phyloP scores from a whole-genome alignment of 2,888 invertebrate genomes.

The Philhelius pedissequus region DNA sequence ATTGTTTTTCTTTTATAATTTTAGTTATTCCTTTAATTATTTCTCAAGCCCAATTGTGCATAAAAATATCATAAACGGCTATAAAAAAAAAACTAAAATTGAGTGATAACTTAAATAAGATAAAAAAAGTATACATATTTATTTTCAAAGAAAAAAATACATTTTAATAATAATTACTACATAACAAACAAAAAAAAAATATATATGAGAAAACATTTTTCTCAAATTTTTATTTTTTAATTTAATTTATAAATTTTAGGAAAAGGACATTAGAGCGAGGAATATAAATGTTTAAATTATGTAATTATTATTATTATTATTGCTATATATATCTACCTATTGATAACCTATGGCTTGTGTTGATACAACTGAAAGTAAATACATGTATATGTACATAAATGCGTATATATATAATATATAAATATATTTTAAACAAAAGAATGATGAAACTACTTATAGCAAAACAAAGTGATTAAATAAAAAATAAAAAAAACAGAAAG shows the following conservation, averaged over 20 bases:
- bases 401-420: constrained; percentile 31
- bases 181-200: neutral
- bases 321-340: constrained; percentile 44
- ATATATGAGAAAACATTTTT: neutral
- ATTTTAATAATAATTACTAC: constrained; percentile 13
- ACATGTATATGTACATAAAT: constrained; percentile 31
- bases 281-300: constrained; percentile 52
- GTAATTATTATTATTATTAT: constrained; percentile 53
- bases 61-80: neutral
- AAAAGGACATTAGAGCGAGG: neutral
- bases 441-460: constrained; percentile 50
- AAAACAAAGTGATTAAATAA: constrained; percentile 42
- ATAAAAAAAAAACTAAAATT: neutral
- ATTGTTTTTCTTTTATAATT: constrained; percentile 1
- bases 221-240: neutral
- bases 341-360: constrained; percentile 68
- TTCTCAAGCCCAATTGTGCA: constrained; percentile 2
- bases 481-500: constrained; percentile 38
- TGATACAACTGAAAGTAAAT: constrained; percentile 66
- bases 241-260: neutral
- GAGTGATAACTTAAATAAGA: constrained; percentile 42
- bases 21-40: neutral
- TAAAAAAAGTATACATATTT: constrained; percentile 34
- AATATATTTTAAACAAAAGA: constrained; percentile 60
- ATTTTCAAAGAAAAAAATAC: constrained; percentile 37